Base-by-base conservation (phyloP, 2,113 vertebrate species). In the Bos javanicus region DNA sequence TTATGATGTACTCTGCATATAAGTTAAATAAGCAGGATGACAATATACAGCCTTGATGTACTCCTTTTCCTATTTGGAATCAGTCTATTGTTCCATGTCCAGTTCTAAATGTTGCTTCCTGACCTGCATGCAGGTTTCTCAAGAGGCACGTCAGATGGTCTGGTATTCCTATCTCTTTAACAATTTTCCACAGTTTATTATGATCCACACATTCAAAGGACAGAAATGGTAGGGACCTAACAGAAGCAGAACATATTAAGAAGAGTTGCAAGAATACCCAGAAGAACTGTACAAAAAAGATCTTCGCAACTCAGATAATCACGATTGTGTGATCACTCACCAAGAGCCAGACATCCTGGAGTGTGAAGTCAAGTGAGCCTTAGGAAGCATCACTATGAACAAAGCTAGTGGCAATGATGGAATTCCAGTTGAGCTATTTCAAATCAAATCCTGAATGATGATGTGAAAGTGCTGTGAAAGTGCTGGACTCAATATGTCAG, bases 401-500 rank as follows among this genome's bases (percentile, higher is more conserved):
- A 64, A 64, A 64, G 6, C 15, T 17, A 33, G 30, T 16, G 30
- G 3, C 2, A 15, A 4, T 64, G 30, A 64, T 16, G 60, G 30
- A 33, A 8, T 64, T 64, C 30, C 60, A 64, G 60, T 2, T 64
- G 14, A 17, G 15, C 7, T 64, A 33, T 64, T 64, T 64, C 3
- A 33, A 64, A 64, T 64, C 3, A 33, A 64, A 64, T 17, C 15
- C 30, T 64, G 15, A 64, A 64, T 0, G 30, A 64, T 64, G 30
- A 64, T 64, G 43, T 46, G 43, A 46, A 46, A 46, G 43, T 46
- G 15, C 30, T 64, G 7, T 64, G 15, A 64, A 64, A 1, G 6
- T 64, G 30, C 1, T 17, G 6, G 6, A 64, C 13, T 64, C 60
- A 64, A 33, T 64, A 64, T 0, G 0, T 0, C 30, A 64, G 60